Evolutionary conservation across 2,113 vertebrate genomes (phyloP), one percentile per base, ranked within the genome.

Genomic region (Istiophorus platypterus): DNA sequence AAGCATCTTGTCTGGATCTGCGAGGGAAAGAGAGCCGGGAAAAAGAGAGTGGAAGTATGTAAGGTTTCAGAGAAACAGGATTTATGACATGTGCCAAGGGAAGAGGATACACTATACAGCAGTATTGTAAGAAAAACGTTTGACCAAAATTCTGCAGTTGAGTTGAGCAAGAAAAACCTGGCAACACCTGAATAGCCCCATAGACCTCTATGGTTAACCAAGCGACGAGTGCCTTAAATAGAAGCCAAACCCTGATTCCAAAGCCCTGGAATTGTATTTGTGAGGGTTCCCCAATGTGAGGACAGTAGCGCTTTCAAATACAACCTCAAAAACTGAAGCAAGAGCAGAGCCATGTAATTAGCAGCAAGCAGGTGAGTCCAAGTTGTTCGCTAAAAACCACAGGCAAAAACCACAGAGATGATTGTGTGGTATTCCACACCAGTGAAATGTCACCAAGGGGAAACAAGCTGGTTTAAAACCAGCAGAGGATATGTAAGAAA

Each of bases 351-450:
- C 85, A 52, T 86, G 64, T 73, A 85, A 92, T 89, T 86, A 85
- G 73, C n/a, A 80, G 56, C 39, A 51, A 86, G 84, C 85, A 89
- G 89, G 84, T 86, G 88, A 87, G 79, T 89, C 86, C 89, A 91
- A 91, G 86, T 87, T 47, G 78, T 67, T 63, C 51, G 10, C n/a
- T 29, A 7, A 15, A 13, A 45, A 69, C 62, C 29, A 1, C 47
- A 81, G 42, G 82, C 72, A 81, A 90, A 89, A 90, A 57, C 89
- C 79, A 63, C 82, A 80, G 77, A 57, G 69, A 85, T 87, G 76
- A 87, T 84, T 76, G 65, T 86, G 84, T 69, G 82, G 77, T 84
- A 56, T 76, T 85, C 72, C 31, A 61, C 72, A 73, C 34, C 59
- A 24, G 42, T 37, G 20, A 64, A 26, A 63, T 52, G 74, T 67